Conservation (phyloP, 2,797 vertebrate species). For the Coreius guichenoti region DNA sequence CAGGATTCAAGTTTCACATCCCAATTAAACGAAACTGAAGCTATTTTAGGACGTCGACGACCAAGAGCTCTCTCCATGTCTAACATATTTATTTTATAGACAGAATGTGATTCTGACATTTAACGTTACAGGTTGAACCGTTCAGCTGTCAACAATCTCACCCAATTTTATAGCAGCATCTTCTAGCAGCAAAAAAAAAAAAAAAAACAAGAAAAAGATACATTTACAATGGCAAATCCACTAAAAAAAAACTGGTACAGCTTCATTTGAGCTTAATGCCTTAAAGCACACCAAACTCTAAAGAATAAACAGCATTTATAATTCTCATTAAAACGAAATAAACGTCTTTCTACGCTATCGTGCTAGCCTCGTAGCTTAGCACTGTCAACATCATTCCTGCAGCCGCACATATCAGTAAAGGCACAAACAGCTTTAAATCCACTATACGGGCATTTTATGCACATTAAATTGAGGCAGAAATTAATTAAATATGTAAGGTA, state of each 20-base stretch:
- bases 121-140: not conserved
- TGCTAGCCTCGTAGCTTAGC: constrained; percentile 47
- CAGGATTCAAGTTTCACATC: constrained; percentile 43
- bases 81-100: not conserved
- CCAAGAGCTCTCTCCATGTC: not conserved
- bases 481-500: not conserved
- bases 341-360: not conserved
- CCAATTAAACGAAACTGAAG: constrained; percentile 20
- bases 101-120: not conserved
- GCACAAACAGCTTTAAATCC: not conserved
- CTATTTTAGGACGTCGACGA: constrained; percentile 28
- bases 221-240: not conserved
- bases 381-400: constrained; percentile 40
- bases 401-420: constrained; percentile 1
- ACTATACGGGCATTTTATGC: too few relatives aligned
- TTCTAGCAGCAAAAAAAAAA: not conserved
- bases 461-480: not conserved
- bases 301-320: not conserved
- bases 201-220: not conserved
- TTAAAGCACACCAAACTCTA: not conserved
- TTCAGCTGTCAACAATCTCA: not conserved
- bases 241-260: not conserved
- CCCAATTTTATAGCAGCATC: not conserved
- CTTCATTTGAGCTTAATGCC: not conserved
- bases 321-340: not conserved